phyloP scores from a whole-genome alignment of 2,113 vertebrate species.

The Triplophysa tibetana region DNA sequence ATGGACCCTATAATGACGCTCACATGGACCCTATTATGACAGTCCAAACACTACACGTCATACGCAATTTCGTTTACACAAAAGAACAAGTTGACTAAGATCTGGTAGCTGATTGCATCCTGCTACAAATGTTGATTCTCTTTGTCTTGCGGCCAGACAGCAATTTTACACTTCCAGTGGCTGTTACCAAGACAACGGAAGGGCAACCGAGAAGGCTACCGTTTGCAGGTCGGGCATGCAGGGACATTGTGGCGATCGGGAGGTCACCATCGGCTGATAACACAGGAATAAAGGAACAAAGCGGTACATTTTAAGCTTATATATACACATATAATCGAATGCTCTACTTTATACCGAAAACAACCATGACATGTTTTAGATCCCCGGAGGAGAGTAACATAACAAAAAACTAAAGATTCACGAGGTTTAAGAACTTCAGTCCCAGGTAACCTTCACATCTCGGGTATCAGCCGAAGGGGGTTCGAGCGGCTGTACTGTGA shows the following conservation, averaged over 20 bases:
- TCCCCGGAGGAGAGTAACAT: constrained; percentile 43
- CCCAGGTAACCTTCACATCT: constrained; percentile 54
- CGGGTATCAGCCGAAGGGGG: constrained; percentile 42
- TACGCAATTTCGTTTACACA: not conserved
- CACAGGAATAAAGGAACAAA: not conserved
- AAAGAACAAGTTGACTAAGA: constrained; percentile 26
- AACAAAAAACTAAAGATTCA: constrained; percentile 25
- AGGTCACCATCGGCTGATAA: not conserved
- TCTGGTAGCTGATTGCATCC: constrained; percentile 1
- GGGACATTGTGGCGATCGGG: constrained; percentile 5
- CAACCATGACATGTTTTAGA: constrained; percentile 43
- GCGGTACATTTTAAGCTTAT: too few species aligned
- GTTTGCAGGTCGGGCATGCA: constrained; percentile 24
- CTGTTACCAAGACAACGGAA: constrained; percentile 28
- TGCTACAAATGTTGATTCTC: not conserved
- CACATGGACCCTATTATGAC: too few species aligned
- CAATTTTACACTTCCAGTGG: constrained; percentile 21
- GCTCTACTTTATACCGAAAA: constrained; percentile 26
- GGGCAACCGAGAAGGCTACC: not conserved
- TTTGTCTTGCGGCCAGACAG: constrained; percentile 9
- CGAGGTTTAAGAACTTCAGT: constrained; percentile 37
- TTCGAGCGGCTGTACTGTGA: constrained; percentile 41
- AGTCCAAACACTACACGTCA: not conserved
- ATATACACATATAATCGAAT: not conserved
- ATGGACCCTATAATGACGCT: not conserved